Evolutionary conservation across 1,140 invertebrate genomes (phyloP).

Genomic region (Microplitis mediator): DNA sequence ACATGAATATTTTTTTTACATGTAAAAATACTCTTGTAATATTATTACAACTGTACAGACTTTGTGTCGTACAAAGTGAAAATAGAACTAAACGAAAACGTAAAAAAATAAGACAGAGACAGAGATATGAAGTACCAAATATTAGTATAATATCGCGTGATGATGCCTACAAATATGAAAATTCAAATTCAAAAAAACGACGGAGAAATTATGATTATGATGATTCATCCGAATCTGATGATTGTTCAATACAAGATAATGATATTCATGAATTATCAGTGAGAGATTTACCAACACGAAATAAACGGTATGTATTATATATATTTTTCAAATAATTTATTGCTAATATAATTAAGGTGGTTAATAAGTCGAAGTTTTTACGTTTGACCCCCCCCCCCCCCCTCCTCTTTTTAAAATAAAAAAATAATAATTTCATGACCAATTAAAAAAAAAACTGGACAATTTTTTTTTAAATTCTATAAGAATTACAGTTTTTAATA

Average conservation of each 20-base stretch:
- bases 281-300: constrained; percentile 37
- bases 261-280: constrained; percentile 45
- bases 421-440: too few relatives aligned
- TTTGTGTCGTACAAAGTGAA: constrained; percentile 77
- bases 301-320: constrained; percentile 43
- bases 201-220: constrained; percentile 42
- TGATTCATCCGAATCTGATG: constrained; percentile 40
- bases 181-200: constrained; percentile 23
- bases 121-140: constrained; percentile 44
- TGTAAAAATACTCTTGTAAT: constrained; percentile 89
- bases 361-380: too few relatives aligned
- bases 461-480: too few relatives aligned
- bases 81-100: constrained; percentile 53
- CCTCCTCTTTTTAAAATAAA: too few relatives aligned
- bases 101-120: constrained; percentile 45
- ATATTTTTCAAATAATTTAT: too few relatives aligned
- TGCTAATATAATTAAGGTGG: too few relatives aligned
- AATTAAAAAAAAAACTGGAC: too few relatives aligned
- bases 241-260: constrained; percentile 41
- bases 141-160: constrained; percentile 68
- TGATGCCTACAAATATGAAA: constrained; percentile 48
- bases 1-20: constrained; percentile 93
- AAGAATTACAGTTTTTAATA: too few relatives aligned
- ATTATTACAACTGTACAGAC: constrained; percentile 80
- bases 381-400: too few relatives aligned